Evolutionary conservation across 2,113 vertebrate species (phyloP), one percentile per base, ranked within the genome.

Genomic region (Trogon melanurus): DNA sequence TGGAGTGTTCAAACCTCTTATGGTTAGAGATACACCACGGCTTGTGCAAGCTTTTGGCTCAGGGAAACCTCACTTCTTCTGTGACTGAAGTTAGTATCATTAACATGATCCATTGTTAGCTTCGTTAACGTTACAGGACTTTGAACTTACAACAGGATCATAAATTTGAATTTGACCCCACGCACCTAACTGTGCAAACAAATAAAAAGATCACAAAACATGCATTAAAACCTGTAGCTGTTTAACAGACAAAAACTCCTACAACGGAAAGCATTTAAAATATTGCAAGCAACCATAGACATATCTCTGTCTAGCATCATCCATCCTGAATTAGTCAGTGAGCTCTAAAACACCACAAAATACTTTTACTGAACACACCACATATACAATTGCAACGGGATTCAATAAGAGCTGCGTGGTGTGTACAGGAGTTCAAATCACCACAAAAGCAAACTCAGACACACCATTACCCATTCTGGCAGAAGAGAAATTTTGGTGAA

Each of bases 1-100:
- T 0, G 0, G 20, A 0, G 1, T 9, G 11, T 58, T 85, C 66
- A 64, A 23, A 70, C 41, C 27, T 85, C 27, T 3, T 17, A 15
- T 30, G 8, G 3, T 64, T 41, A 65, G 26, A 70, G 6, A 13
- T 20, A 36, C 10, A 14, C 32, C 58, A 69, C 65, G n/a, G 54
- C 27, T 74, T 27, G 11, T 44, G 13, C 36, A 65, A 76, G 5
- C 13, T 76, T 75, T 51, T 22, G 72, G 19, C 58, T 88, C 16
- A 45, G 26, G 23, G 20, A 53, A 22, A 48, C 34, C 44, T 91
- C 53, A 23, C 5, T 22, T 53, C 34, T 79, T 45, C 81, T 41
- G 4, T 32, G 13, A n/a, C 5, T 81, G 26, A 93, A 89, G 53
- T 44, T 56, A 67, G 32, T 18, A 74, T 19, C 8, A 70, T 48